Base-by-base conservation (phyloP, 1,140 invertebrate genomes). In the Parasteatoda tepidariorum region DNA sequence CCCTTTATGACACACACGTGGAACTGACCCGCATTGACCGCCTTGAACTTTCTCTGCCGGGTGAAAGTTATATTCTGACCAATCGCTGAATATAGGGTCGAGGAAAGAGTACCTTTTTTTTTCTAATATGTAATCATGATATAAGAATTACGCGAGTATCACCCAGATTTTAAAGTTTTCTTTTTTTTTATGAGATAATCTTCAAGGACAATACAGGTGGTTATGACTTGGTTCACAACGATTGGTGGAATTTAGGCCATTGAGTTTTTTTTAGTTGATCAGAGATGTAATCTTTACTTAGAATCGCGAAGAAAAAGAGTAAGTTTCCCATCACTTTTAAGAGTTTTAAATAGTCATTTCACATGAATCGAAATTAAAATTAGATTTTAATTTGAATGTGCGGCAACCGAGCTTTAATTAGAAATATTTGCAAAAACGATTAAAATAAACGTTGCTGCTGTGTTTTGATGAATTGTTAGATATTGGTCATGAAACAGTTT, bases 11-110 rank as follows among this genome's bases (percentile, higher is more conserved):
- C 71, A 54, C 31, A 75, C 31, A 62, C 55, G 7, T 55, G 41
- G 9, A n/a, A 54, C 57, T 41, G 73, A 75, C 73, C 73, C 55
- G 33, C 26, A 55, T 71, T 30, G 11, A n/a, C 22, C 18, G 33
- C 73, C 73, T 75, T 75, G 73, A 75, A 75, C 73, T 62, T 75
- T 75, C 73, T 75, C 59, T 38, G 22, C 11, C 26, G n/a, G 6
- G 15, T 2, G 57, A 61, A 11, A 28, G 38, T 6, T 13, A 5
- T 6, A 18, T 4, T 9, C 9, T 48, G 9, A 13, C 38, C 1
- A 13, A 9, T 48, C 9, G 0, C 9, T 2, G 1, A 48, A 4
- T 13, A 13, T 13, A 48, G 18, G 38, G 38, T 48, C 38, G 4
- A 9, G 1, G 38, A 48, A 18, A 48, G 38, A 48, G 18, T 2